Conservation (phyloP, 2,888 invertebrate genomes). For the Drosophila sordidula region DNA sequence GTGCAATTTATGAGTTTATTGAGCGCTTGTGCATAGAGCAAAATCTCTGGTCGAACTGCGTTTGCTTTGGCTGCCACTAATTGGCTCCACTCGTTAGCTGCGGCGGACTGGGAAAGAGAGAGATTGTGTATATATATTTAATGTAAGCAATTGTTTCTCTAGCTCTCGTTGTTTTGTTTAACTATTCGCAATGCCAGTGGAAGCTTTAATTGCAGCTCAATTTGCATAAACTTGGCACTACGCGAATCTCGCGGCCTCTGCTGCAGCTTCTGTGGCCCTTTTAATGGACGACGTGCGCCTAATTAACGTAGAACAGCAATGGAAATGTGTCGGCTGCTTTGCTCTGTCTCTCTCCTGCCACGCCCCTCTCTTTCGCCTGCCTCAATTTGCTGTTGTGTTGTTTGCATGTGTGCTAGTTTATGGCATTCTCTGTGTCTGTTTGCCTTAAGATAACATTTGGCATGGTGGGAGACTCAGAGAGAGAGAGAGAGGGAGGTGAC, state of each 20-base stretch:
- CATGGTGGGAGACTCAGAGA: neutral
- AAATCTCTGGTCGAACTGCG: constrained; percentile 21
- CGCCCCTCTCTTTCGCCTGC: neutral
- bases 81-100: constrained; percentile 62
- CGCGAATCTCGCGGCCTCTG: constrained; percentile 10
- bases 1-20: constrained; percentile 77
- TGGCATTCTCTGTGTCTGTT: constrained; percentile 63
- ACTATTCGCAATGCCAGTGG: constrained; percentile 6
- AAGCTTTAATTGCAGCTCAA: constrained; percentile 66
- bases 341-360: neutral
- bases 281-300: constrained; percentile 70
- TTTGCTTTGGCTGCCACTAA: constrained; percentile 54
- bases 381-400: constrained; percentile 27
- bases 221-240: constrained; percentile 73
- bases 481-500: neutral
- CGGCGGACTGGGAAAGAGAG: neutral
- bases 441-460: constrained; percentile 71
- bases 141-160: constrained; percentile 34
- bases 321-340: constrained; percentile 31
- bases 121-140: constrained; percentile 13
- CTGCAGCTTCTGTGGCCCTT: constrained; percentile 39
- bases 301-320: constrained; percentile 69
- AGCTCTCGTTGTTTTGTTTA: neutral
- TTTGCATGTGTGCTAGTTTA: constrained; percentile 59
- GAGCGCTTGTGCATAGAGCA: constrained; percentile 38